Evolutionary conservation across 2,797 vertebrate genomes (phyloP).

Genomic region (Onychomys arenicola): DNA sequence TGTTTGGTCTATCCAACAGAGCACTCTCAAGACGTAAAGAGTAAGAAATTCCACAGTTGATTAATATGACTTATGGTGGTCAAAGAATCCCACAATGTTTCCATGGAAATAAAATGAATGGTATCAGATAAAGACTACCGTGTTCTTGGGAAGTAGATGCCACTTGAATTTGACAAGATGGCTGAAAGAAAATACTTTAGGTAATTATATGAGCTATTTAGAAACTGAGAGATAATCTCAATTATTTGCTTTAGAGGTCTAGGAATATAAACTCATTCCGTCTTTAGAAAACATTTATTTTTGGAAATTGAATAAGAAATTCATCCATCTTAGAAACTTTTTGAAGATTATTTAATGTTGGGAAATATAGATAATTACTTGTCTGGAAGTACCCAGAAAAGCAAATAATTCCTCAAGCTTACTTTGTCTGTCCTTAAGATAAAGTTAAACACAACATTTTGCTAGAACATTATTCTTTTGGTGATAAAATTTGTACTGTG

Average conservation of each 20-base stretch:
- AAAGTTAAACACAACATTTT: neutral
- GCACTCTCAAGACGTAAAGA: neutral
- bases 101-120: neutral
- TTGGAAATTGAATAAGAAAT: neutral
- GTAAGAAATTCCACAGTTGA: neutral
- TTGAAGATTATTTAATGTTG: neutral
- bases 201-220: neutral
- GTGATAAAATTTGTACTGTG: neutral
- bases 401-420: neutral
- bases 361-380: neutral
- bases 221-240: neutral
- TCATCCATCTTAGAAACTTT: neutral
- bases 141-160: neutral
- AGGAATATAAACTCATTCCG: neutral
- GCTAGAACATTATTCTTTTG: neutral
- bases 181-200: neutral
- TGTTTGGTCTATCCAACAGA: constrained; percentile 79
- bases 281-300: neutral
- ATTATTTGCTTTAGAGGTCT: neutral
- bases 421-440: neutral
- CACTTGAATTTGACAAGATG: neutral
- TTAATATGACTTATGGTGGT: neutral
- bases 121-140: neutral
- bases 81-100: neutral
- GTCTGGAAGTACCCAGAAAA: neutral